phyloP scores from a whole-genome alignment of 2,113 vertebrate genomes.

The Spilogale gracilis region DNA sequence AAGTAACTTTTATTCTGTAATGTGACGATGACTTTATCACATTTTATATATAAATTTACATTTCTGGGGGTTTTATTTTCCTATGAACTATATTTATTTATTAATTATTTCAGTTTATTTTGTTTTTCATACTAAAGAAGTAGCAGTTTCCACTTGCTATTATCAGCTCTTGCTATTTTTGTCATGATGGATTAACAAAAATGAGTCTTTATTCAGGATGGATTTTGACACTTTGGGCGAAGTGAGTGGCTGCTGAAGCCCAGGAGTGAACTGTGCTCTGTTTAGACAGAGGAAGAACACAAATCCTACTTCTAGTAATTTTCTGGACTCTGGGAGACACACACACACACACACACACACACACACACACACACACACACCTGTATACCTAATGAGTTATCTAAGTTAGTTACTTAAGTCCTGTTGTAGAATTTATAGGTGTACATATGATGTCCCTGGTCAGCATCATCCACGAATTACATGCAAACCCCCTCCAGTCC shows the following conservation, averaged over 20 bases:
- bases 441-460: background rate
- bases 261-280: background rate
- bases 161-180: background rate
- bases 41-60: background rate
- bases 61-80: conserved; percentile 43
- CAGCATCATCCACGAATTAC: background rate
- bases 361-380: too few relatives aligned
- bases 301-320: background rate
- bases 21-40: background rate
- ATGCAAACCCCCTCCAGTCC: background rate
- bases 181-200: background rate
- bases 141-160: background rate
- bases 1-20: background rate
- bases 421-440: background rate
- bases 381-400: too few relatives aligned
- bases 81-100: background rate
- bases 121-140: background rate
- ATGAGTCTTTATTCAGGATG: background rate
- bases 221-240: background rate
- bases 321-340: background rate
- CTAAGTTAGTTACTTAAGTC: background rate
- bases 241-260: background rate
- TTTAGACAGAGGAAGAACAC: background rate
- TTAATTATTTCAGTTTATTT: background rate
- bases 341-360: too few relatives aligned